phyloP scores from a whole-genome alignment of 1,140 invertebrate genomes.

The Pantala flavescens region DNA sequence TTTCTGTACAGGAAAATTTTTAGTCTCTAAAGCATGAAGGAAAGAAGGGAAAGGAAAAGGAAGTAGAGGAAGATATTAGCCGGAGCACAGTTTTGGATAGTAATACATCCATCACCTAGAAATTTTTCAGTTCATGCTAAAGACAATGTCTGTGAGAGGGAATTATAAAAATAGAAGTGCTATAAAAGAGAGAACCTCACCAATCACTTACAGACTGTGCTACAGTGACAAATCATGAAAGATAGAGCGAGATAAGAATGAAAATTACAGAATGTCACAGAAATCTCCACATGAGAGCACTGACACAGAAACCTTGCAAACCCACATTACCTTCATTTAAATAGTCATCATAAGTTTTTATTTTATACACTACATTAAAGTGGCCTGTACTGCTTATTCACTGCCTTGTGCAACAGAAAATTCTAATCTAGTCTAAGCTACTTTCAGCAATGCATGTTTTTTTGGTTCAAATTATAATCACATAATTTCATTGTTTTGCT shows the following conservation, averaged over 20 bases:
- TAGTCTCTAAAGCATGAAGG: no score
- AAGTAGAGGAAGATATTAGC: slow-evolving; percentile 15
- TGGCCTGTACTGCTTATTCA: slow-evolving; percentile 4
- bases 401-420: background rate
- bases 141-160: background rate
- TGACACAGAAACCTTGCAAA: slow-evolving; percentile 3
- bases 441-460: background rate
- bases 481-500: background rate
- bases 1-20: no score
- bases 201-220: slow-evolving; percentile 8
- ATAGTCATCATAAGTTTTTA: background rate
- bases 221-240: slow-evolving; percentile 6
- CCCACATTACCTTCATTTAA: background rate
- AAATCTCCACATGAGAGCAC: background rate
- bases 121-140: background rate
- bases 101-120: slow-evolving; percentile 46
- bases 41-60: slow-evolving; percentile 9
- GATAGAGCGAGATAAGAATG: slow-evolving; percentile 9
- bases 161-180: background rate
- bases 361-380: background rate
- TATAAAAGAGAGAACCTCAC: background rate
- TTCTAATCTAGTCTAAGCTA: background rate
- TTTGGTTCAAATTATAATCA: background rate
- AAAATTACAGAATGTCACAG: background rate
- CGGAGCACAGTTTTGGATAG: slow-evolving; percentile 43